phyloP scores from a whole-genome alignment of 2,797 vertebrate species.

The Huso huso region DNA sequence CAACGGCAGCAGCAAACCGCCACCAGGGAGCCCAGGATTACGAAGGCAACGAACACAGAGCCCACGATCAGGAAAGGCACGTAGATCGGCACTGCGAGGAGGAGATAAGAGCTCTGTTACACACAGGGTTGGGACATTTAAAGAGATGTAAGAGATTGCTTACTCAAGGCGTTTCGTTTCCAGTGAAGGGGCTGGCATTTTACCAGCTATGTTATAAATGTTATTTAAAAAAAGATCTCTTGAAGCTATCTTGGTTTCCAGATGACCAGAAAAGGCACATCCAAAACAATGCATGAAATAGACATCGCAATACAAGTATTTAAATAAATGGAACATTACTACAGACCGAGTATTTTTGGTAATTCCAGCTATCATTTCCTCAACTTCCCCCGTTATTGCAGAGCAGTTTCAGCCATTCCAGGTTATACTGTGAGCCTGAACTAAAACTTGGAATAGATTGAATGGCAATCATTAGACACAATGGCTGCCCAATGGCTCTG shows the following conservation, averaged over 20 bases:
- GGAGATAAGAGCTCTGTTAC: constrained; percentile 14
- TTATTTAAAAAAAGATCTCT: neutral
- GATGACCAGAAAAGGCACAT: neutral
- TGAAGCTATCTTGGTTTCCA: too few species aligned
- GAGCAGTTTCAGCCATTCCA: too few species aligned
- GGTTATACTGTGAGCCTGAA: too few species aligned
- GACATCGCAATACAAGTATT: neutral
- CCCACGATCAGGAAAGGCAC: constrained; percentile 97
- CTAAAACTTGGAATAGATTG: too few species aligned
- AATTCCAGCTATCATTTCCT: too few species aligned
- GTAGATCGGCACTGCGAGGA: constrained; percentile 83
- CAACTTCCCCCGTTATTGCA: too few species aligned
- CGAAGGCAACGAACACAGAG: constrained; percentile 91
- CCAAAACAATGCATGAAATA: neutral
- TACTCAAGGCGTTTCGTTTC: neutral
- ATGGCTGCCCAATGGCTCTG: too few species aligned
- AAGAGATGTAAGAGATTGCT: neutral
- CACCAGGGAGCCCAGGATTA: constrained; percentile 86
- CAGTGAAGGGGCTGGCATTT: neutral
- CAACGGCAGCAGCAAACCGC: constrained; percentile 94
- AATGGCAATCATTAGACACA: too few species aligned
- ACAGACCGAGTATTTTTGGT: too few species aligned
- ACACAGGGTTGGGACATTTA: constrained; percentile 1
- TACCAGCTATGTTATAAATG: neutral
- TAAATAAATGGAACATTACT: too few species aligned